phyloP scores from a whole-genome alignment of 2,113 vertebrate genomes.

The Corythaixoides concolor region DNA sequence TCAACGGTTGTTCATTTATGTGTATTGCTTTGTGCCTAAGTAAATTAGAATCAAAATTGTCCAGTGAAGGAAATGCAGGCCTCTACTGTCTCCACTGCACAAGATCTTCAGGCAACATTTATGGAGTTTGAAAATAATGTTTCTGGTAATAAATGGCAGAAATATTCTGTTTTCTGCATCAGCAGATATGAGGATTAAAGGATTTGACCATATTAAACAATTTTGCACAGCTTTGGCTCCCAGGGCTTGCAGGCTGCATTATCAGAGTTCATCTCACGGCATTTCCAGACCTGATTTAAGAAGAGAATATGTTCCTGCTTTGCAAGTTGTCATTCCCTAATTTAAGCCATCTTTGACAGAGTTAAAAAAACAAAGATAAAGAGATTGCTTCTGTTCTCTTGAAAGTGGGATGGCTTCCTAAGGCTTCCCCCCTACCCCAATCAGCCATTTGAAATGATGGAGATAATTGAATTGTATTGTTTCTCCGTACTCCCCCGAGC shows the following conservation, averaged over 20 bases:
- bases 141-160: constrained; percentile 81
- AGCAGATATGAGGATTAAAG: constrained; percentile 82
- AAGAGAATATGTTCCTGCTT: constrained; percentile 72
- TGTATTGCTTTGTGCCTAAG: constrained; percentile 64
- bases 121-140: constrained; percentile 77
- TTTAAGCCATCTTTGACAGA: constrained; percentile 75
- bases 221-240: constrained; percentile 79
- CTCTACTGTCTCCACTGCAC: constrained; percentile 59
- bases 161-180: constrained; percentile 81
- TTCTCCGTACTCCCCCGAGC: not conserved
- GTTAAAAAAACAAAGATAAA: constrained; percentile 65
- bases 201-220: constrained; percentile 80
- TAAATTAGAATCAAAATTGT: constrained; percentile 76
- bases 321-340: constrained; percentile 76
- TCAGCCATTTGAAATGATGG: constrained; percentile 71
- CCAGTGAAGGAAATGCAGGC: constrained; percentile 52
- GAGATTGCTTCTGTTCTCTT: constrained; percentile 66
- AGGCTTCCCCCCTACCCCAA: constrained; percentile 34
- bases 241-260: constrained; percentile 72
- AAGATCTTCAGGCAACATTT: constrained; percentile 69
- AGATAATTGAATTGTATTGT: constrained; percentile 74
- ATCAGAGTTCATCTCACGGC: constrained; percentile 74
- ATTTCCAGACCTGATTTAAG: constrained; percentile 78
- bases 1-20: constrained; percentile 44
- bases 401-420: constrained; percentile 61